Conservation (phyloP, 2,888 invertebrate genomes). For the Folsomia candida region DNA sequence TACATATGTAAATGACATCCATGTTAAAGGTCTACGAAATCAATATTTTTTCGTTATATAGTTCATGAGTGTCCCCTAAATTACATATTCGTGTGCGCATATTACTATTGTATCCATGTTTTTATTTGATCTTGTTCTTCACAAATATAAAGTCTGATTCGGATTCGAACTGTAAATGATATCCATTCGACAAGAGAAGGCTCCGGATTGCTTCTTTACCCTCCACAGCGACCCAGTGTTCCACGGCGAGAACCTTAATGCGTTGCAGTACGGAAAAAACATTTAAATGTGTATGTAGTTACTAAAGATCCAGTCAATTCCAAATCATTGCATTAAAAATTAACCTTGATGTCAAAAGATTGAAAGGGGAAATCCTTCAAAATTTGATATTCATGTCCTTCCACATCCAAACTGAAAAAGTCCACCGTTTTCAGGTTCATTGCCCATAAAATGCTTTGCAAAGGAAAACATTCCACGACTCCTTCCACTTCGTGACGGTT, state of each 20-base stretch:
- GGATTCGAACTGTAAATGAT: background rate
- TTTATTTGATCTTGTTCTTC: too few relatives aligned
- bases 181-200: conserved; percentile 9
- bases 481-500: conserved; percentile 6
- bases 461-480: conserved; percentile 22
- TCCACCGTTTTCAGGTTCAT: conserved; percentile 15
- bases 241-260: conserved; percentile 11
- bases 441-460: conserved; percentile 14
- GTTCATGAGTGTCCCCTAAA: too few relatives aligned
- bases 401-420: conserved; percentile 20
- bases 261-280: too few relatives aligned
- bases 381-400: conserved; percentile 15
- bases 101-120: too few relatives aligned
- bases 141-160: background rate
- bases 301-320: too few relatives aligned
- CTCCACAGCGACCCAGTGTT: conserved; percentile 11
- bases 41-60: too few relatives aligned
- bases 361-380: conserved; percentile 19
- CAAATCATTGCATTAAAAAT: background rate
- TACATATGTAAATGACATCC: too few relatives aligned
- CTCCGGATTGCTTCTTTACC: background rate
- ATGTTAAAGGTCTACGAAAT: too few relatives aligned
- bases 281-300: too few relatives aligned
- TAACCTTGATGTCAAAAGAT: conserved; percentile 14
- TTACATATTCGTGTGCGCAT: too few relatives aligned